Base-by-base conservation (phyloP, 2,797 vertebrate species). In the Labroides dimidiatus region DNA sequence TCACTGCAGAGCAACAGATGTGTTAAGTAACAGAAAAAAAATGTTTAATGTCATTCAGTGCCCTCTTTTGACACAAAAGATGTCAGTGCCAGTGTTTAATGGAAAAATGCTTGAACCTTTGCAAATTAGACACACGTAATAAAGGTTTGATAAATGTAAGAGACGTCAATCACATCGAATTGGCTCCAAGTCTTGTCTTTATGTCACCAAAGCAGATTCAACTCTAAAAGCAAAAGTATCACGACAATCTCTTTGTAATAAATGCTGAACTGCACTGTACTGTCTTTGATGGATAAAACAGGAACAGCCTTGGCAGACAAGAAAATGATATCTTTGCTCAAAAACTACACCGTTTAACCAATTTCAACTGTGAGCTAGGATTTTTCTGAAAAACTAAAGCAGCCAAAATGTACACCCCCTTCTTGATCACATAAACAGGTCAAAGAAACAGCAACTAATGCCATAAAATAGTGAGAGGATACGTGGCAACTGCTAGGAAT, bases 381-480 rank as follows among this genome's bases (percentile, higher is more conserved):
- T 33, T 33, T 33, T 33, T 7, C 30, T 33, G 8, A 33, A 33
- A 33, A 33, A 33, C 5, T 9, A 33, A 33, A 33, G 4, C 30
- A 39, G 24, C 27, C 21, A 33, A 55, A 47, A 56, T 48, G 5
- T 14, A 19, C 16, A 62, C 16, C 53, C 37, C 60, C 41, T 19
- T 16, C 13, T 27, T 16, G 58, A 49, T 55, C 23, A 49, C 36
- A 37, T 43, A 9, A 33, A 65, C 23, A 45, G 8, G 16, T 55
- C 21, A 50, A 24, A 39, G 59, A 17, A 64, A 70, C 12, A 65
- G 19, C 23, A 19, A 48, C 4, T 2, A 49, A 10, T 24, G 66
- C 51, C 37, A 45, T 20, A 54, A 23, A 44, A 6, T 27, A 19
- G 53, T 47, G 19, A 50, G 48, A 27, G 17, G 30, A 58, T 55